Conservation (phyloP, 2,797 vertebrate genomes). For the Galaxias olidus region DNA sequence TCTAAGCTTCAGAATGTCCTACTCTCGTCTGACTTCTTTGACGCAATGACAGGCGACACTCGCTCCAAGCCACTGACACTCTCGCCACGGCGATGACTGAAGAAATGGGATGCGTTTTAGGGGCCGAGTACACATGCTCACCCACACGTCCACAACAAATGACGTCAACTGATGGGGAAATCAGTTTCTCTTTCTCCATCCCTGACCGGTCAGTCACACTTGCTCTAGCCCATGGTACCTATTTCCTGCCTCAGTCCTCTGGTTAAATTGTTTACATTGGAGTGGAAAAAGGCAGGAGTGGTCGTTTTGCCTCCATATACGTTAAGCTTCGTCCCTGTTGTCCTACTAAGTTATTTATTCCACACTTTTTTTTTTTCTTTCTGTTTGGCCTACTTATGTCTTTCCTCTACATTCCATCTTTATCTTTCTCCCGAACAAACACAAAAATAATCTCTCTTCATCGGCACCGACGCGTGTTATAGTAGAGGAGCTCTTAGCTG, state of each 20-base stretch:
- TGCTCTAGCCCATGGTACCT: neutral
- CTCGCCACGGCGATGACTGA: slow-evolving; percentile 19
- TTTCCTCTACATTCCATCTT: slow-evolving; percentile 29
- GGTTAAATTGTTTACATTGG: too few relatives aligned
- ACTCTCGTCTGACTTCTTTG: slow-evolving; percentile 12
- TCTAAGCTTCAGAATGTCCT: neutral
- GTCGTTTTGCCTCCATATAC: too few relatives aligned
- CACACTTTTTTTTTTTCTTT: slow-evolving; percentile 43
- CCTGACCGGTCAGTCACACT: slow-evolving; percentile 38
- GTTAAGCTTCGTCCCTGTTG: too few relatives aligned
- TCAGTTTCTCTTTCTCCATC: slow-evolving; percentile 52
- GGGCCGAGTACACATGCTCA: neutral
- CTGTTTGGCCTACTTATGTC: slow-evolving; percentile 64
- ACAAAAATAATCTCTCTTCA: slow-evolving; percentile 7
- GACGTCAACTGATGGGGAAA: neutral
- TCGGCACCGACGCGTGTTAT: slow-evolving; percentile 63
- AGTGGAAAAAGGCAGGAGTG: too few relatives aligned
- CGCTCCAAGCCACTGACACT: slow-evolving; percentile 28
- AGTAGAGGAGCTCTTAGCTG: slow-evolving; percentile 54
- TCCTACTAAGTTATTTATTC: too few relatives aligned
- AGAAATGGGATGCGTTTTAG: neutral
- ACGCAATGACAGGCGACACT: slow-evolving; percentile 44
- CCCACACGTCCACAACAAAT: neutral
- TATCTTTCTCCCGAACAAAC: slow-evolving; percentile 21
- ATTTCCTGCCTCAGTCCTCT: neutral